A percentile compares a stretch with the other conserved stretches of the same genome.
phyloP scores from a whole-genome alignment of 2,113 vertebrate genomes.

The Mesembrinibis cayennensis region DNA sequence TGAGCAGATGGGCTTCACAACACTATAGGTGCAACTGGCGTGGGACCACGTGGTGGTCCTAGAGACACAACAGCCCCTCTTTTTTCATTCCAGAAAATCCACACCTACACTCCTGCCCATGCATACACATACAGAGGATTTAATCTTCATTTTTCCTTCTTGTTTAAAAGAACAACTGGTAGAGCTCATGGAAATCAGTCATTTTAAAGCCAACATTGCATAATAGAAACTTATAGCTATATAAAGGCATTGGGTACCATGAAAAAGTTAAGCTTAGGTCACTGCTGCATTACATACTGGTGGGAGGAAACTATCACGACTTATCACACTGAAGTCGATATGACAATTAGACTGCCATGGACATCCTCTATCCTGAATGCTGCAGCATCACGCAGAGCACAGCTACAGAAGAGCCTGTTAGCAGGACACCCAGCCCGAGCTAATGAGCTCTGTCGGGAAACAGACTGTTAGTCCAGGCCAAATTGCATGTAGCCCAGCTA shows the following conservation, averaged over 20 bases:
- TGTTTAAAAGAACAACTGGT: background rate
- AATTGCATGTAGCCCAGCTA: background rate
- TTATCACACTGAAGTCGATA: background rate
- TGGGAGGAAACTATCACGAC: background rate
- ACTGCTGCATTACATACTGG: background rate
- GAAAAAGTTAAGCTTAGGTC: background rate
- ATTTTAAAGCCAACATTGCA: background rate
- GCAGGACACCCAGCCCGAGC: background rate
- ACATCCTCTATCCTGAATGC: background rate
- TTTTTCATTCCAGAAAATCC: background rate
- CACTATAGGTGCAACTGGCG: accelerated
- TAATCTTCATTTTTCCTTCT: background rate
- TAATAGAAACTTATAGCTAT: background rate
- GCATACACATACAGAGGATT: background rate
- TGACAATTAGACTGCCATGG: accelerated
- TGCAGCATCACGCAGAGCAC: background rate
- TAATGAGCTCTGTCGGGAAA: background rate
- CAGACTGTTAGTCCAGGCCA: background rate
- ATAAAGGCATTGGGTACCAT: accelerated
- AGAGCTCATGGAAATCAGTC: background rate
- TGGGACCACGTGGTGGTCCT: background rate
- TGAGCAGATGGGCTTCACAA: background rate
- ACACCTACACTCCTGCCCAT: background rate
- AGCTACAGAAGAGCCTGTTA: background rate
- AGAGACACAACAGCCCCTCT: background rate